Conservation (phyloP, 2,113 vertebrate species). For the Sebastes schlegelii region DNA sequence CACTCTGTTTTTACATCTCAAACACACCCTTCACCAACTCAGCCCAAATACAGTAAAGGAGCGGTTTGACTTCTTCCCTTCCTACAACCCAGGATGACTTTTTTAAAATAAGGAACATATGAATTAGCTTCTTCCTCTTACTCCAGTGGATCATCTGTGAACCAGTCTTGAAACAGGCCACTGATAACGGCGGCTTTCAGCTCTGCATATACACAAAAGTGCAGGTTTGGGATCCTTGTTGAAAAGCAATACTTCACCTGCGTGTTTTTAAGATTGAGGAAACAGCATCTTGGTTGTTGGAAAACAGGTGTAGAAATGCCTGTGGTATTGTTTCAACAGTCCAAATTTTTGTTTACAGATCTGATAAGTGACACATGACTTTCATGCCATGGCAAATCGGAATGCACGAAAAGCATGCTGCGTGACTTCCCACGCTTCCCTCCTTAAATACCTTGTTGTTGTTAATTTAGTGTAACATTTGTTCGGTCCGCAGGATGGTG, state of each 20-base stretch:
- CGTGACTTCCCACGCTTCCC: not conserved
- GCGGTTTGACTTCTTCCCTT: not conserved
- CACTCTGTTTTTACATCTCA: not conserved
- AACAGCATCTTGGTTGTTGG: no score
- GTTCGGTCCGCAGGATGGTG: slow-evolving; percentile 12
- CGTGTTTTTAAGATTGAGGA: not conserved
- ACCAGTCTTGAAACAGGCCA: not conserved
- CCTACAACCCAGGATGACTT: not conserved
- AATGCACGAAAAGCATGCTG: not conserved
- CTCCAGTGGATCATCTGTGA: slow-evolving; percentile 21
- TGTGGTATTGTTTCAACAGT: not conserved
- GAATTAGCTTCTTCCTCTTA: not conserved
- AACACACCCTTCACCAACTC: not conserved
- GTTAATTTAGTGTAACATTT: not conserved
- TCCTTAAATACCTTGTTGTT: not conserved
- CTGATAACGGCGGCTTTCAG: not conserved
- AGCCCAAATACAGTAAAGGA: not conserved
- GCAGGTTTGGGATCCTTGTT: not conserved
- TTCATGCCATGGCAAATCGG: rapidly evolving
- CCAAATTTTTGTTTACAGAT: not conserved
- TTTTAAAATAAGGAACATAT: not conserved
- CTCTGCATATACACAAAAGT: not conserved
- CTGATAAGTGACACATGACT: not conserved
- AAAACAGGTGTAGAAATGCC: not conserved
- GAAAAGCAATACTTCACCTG: not conserved